Base-by-base conservation (phyloP, 53 echinoderm and acorn worm species). In the Henricia sp. region DNA sequence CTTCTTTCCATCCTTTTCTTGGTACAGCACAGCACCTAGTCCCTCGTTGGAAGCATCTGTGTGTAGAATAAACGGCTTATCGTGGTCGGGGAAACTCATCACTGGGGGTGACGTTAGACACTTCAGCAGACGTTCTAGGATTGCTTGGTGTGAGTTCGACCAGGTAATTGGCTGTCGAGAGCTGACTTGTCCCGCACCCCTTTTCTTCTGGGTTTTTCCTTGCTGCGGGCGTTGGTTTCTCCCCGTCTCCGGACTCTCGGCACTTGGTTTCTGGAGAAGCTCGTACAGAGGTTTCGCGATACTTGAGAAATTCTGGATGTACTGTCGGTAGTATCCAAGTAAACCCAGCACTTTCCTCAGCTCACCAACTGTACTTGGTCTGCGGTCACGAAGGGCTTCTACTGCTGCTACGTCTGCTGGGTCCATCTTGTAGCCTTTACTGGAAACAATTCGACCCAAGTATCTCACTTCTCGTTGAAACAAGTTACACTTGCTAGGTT, bases 391-490 rank as follows among this genome's bases (percentile, higher is more conserved):
- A 52, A 93, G 46, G 3, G 71, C 23, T 19, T 72, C 72, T 14
- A 90, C 25, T 0, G 93, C 89, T 48, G 48, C 87, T 30, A 77
- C 86, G 21, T 93, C 93, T 16, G 23, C 56, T 0, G 92, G 86
- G 54, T 92, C 89, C 37, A 59, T 52, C 27, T 74, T 46, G 88
- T 91, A 77, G 1, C 91, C 84, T 19, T 88, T 59, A n/a, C 33
- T 6, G 11, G 83, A 42, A 1, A 91, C 56, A 12, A 91, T 57
- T 35, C 64, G 43, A 0, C 88, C 91, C 26, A 91, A 28, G 24
- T 84, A 91, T 9, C 84, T 52, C 19, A 87, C 91, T 42, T 91
- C 83, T 8, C 29, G 36, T 21, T 92, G 63, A 48, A 92, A 92
- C 4, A 92, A 42, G 10, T 33, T 34, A 19, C 92, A 92, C 32